These are phyloP conservation scores for Simalia tracyae DNA, from an alignment of 2,797 vertebrate species.

Conservation along the genomic window DNA sequence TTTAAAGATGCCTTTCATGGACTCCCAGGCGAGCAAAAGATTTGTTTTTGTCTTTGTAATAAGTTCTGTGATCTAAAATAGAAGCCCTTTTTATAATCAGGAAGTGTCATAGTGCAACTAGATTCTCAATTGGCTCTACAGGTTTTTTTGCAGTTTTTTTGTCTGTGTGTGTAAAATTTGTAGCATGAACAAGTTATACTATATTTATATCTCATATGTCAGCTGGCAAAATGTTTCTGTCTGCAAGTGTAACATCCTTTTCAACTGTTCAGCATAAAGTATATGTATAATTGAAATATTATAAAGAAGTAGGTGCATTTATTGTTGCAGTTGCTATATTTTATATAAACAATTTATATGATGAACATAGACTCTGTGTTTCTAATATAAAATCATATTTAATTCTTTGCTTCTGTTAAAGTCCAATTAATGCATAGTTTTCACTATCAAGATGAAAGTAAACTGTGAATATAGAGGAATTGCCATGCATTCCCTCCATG, in stretches of 20 bases:
- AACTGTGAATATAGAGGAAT: background rate
- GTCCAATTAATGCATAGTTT: slow-evolving; percentile 35
- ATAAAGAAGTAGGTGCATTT: background rate
- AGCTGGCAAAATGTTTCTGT: slow-evolving; percentile 11
- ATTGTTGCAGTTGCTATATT: background rate
- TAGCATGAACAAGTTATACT: accelerated
- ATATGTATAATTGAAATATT: background rate
- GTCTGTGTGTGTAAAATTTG: slow-evolving; percentile 16
- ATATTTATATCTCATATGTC: background rate
- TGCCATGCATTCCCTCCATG: background rate
- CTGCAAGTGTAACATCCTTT: slow-evolving; percentile 16
- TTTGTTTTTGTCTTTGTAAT: slow-evolving; percentile 45
- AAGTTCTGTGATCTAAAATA: slow-evolving; percentile 57
- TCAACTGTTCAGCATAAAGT: slow-evolving; percentile 6
- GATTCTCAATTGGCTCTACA: slow-evolving; percentile 43
- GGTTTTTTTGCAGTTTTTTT: slow-evolving; percentile 8
- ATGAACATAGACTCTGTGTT: slow-evolving; percentile 1
- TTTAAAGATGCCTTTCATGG: slow-evolving; percentile 45
- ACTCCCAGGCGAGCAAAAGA: slow-evolving; percentile 43
- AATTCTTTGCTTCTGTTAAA: slow-evolving; percentile 46
- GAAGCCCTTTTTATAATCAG: slow-evolving; percentile 53
- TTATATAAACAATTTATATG: background rate
- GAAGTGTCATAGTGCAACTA: slow-evolving; percentile 57
- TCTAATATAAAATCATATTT: slow-evolving; percentile 7
- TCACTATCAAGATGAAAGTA: slow-evolving; percentile 55